Evolutionary conservation across 2,797 vertebrate genomes (phyloP), one percentile per base, ranked within the genome.

Genomic region (Sebastes reedi): DNA sequence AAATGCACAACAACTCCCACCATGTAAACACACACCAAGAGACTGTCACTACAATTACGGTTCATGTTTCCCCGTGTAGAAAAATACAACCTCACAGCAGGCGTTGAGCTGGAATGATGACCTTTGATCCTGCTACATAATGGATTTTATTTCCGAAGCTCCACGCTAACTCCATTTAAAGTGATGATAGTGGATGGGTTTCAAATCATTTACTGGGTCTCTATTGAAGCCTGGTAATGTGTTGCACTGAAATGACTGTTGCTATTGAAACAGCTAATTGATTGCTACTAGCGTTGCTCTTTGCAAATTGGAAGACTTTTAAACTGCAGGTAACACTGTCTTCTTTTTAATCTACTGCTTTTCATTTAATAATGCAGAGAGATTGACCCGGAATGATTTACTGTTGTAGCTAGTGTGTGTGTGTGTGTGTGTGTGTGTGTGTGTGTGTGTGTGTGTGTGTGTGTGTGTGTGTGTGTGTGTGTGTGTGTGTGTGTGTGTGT

Each of bases 151-250:
- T 70, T 69, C 22, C 16, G 58, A 52, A 54, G 58, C 73, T 67
- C 18, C 20, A 11, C 3, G 9, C 75, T 52, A 36, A 77, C 18
- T 30, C 25, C 12, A 54, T 86, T 85, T 66, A 9, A 75, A 72
- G 71, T 80, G 36, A 72, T 74, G 46, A 13, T 32, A 25, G 52
- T 79, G 30, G 52, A 84, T 72, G 83, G 10, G 59, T 72, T 86
- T 82, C 50, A 67, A 69, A 75, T 73, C 2, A 67, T 79, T 81
- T 32, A 82, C 24, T 65, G 18, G 14, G 59, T 81, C 46, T 81
- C 69, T 69, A 76, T 72, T 52, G 29, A 77, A 61, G 79, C 81
- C 52, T 50, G 20, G 3, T 70, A 29, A 73, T 77, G 27, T 27
- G 16, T 46, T 72, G 52, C 32, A 50, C 55, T 60, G 55, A 71